Percentiles rank a stretch among this genome's conserved stretches.
These are phyloP conservation scores for Colinus virginianus DNA, from an alignment of 2,113 vertebrate genomes.

Conservation along the genomic window DNA sequence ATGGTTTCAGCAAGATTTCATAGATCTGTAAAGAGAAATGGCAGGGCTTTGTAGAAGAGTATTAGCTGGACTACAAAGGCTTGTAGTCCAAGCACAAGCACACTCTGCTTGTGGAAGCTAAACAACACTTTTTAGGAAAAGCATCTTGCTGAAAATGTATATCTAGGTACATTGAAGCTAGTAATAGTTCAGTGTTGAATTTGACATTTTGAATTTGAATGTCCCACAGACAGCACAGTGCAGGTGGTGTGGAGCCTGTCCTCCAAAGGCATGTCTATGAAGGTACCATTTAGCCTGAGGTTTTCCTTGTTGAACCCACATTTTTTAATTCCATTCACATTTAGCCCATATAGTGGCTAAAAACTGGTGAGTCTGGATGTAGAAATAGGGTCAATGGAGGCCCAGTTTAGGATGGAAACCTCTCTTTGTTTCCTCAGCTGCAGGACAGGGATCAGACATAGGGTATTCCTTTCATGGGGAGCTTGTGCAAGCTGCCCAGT, in stretches of 20 bases:
- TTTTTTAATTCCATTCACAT: not conserved
- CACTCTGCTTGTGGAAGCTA: not conserved
- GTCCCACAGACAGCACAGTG: not conserved
- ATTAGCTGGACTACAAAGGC: not conserved
- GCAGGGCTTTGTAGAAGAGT: not conserved
- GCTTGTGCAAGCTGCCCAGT: not conserved
- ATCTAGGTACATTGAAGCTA: not conserved
- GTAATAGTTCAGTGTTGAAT: not conserved
- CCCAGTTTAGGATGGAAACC: not conserved
- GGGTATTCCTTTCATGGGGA: not conserved
- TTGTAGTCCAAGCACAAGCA: no score
- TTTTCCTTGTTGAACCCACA: not conserved
- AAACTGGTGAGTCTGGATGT: not conserved
- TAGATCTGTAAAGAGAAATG: not conserved
- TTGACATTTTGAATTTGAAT: not conserved
- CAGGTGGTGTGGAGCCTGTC: not conserved
- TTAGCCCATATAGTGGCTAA: not conserved
- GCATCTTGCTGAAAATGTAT: not conserved
- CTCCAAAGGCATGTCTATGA: not conserved
- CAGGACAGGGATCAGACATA: not conserved
- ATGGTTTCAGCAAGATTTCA: not conserved
- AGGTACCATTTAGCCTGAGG: rapidly evolving
- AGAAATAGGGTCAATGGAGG: not conserved
- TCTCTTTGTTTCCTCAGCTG: not conserved
- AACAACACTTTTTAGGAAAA: not conserved